Evolutionary conservation across 1,140 invertebrate species (phyloP), one percentile per base, ranked within the genome.

Genomic region (Pentalonia nigronervosa): DNA sequence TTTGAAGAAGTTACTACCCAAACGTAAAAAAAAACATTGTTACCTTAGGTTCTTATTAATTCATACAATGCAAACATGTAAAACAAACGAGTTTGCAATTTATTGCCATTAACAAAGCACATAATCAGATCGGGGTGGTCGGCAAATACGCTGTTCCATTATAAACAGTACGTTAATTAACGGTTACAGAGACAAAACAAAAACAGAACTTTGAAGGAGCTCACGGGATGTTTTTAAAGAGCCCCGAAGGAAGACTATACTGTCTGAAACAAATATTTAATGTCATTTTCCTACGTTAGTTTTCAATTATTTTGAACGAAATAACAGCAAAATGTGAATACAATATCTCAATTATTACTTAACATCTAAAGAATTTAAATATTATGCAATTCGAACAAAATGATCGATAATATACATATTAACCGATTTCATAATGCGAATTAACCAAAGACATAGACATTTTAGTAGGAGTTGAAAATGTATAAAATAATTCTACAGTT

Each of bases 261-360:
- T 53, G 87, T 53, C 47, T 89, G n/a, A 89, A 89, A 89, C 87
- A 89, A 89, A 34, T 36, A 89, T 89, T n/a, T 47, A 67, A 76
- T 91, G 56, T 47, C 36, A 67, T 91, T 91, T 91, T 6, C 90
- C 60, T n/a, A 21, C 36, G 36, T 91, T 76, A 25, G 90, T 91
- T 91, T 67, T 45, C 53, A 91, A 91, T 67, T 90, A 90, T 90
- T 90, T 53, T 25, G 30, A 45, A 60, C 53, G 14, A 60, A 90
- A 60, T 36, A 41, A 90, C 88, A 11, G 36, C n/a, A 7, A 67
- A 17, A 67, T 4, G 11, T 23, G 0, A 76, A 76, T 76, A 17
- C 60, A 60, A 60, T 60, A 76, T n/a, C 4, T n/a, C n/a, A n/a
- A n/a, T 76, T 25, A 67, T 67, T n/a, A n/a, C 30, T n/a, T 4